Percentiles rank a stretch among this genome's conserved stretches.
Conservation (phyloP, 92 coral and sea anemone genomes). For the Palythoa grandiflora region DNA sequence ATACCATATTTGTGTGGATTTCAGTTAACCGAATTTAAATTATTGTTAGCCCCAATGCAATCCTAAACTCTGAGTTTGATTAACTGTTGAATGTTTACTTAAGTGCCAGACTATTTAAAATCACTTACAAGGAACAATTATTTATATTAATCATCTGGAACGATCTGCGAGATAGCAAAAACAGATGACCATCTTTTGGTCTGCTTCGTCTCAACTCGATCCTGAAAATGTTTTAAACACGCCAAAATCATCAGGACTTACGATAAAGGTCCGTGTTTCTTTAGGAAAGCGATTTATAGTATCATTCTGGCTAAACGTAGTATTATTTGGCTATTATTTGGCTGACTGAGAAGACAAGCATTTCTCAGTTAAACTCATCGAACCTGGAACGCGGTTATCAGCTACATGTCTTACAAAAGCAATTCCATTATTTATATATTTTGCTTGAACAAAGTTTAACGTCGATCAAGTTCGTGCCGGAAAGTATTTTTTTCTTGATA, state of each 20-base stretch:
- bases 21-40: not conserved
- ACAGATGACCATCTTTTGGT: not conserved
- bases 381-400: not conserved
- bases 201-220: not conserved
- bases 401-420: not conserved
- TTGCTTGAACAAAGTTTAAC: not conserved
- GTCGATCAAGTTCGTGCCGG: not conserved
- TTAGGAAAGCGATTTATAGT: not conserved
- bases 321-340: not conserved
- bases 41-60: not conserved
- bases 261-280: not conserved
- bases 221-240: not conserved
- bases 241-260: not conserved
- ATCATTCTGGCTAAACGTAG: not conserved
- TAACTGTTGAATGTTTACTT: not conserved
- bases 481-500: not conserved
- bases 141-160: not conserved
- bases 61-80: not conserved
- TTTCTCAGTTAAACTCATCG: not conserved
- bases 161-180: not conserved
- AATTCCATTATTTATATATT: not conserved
- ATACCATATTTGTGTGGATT: not conserved
- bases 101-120: not conserved
- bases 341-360: not conserved
- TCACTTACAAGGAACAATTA: not conserved